Base-by-base conservation (phyloP, 2,888 invertebrate species). In the Acanthococcus lagerstroemiae region DNA sequence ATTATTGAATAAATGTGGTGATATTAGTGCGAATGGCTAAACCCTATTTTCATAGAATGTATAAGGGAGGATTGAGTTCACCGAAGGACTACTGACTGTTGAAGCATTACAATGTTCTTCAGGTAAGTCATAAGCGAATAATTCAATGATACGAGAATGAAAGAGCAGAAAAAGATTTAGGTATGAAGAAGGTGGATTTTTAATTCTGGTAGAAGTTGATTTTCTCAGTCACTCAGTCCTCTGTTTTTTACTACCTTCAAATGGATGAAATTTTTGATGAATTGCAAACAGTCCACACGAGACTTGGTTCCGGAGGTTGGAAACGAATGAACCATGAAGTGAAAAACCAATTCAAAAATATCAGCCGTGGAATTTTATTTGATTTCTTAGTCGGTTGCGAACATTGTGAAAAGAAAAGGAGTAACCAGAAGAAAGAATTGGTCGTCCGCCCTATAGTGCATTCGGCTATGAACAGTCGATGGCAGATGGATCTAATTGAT, bases 401-500 rank as follows among this genome's bases (percentile, higher is more conserved):
- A 52, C 52, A 52, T 21, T 52, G 52, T 12, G 52, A 52, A 52
- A 52, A 52, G 12, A n/a, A 48, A 54, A 19, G 54, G 22, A 7
- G 22, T 19, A 54, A 54, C 9, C 9, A 5, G 24, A 12, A 52
- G 45, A 61, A 61, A 61, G 52, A 50, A 19, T 15, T 65, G 0
- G 48, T 46, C 19, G 56, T 30, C 12, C 55, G 55, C 12, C 55
- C 27, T 12, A 48, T 65, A n/a, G 5, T 21, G 24, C 24, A 7
- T 24, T 22, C 45, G n/a, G 19, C 55, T n/a, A 50, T 65, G n/a
- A 48, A 65, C 1, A 22, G 52, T 4, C 66, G 73, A 44, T 72
- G 74, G 24, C 73, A 75, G 67, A 70, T 75, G 4, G 74, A 75
- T 48, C 25, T 66, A 17, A 66, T 66, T 7, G 66, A 66, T 17